Evolutionary conservation across 2,888 invertebrate species (phyloP).

Genomic region (Operophtera brumata): DNA sequence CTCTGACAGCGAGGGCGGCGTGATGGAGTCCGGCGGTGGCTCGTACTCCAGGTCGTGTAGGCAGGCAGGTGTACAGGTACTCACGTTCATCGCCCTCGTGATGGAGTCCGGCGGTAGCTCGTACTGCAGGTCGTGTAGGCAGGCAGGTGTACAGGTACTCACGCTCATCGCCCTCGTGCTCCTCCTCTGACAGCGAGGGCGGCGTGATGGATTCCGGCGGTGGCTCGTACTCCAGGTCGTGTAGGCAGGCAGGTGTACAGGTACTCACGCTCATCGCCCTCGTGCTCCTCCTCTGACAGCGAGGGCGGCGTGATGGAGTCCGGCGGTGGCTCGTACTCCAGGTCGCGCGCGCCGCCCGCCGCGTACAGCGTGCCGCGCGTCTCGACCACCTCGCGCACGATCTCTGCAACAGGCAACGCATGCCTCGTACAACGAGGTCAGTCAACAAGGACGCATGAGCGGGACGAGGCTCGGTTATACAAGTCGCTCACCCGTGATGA

Average conservation of each 20-base stretch:
- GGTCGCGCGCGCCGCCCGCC: constrained; percentile 58
- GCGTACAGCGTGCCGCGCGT: constrained; percentile 84
- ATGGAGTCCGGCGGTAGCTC: constrained; percentile 14
- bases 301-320: constrained; percentile 19
- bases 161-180: constrained; percentile 40
- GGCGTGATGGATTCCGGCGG: constrained; percentile 19
- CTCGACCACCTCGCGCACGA: constrained; percentile 89
- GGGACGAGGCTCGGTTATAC: neutral
- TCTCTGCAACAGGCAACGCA: constrained; percentile 71
- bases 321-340: constrained; percentile 29
- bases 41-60: constrained; percentile 14
- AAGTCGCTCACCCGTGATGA: constrained; percentile 83
- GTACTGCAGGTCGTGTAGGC: constrained; percentile 3
- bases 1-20: constrained; percentile 29
- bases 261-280: constrained; percentile 32
- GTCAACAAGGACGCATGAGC: too few relatives aligned
- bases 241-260: too few relatives aligned
- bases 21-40: constrained; percentile 16
- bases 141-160: neutral
- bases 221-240: constrained; percentile 18
- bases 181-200: constrained; percentile 35
- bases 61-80: neutral
- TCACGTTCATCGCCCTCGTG: constrained; percentile 36
- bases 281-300: constrained; percentile 42
- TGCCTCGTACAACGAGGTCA: too few relatives aligned